Base-by-base conservation (phyloP, 2,113 vertebrate genomes). In the Thunnus maccoyii region DNA sequence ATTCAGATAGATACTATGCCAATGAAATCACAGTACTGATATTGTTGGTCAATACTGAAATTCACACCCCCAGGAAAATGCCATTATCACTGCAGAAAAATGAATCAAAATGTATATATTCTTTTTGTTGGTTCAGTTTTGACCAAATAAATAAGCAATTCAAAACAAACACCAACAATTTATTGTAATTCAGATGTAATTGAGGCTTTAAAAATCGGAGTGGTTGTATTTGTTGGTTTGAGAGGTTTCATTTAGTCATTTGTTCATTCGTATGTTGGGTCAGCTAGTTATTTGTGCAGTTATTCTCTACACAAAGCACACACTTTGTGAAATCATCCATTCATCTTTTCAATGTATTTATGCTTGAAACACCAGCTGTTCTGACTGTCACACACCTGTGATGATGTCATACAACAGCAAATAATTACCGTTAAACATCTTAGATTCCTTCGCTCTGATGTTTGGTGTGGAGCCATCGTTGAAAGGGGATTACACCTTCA, bases 401-500 rank as follows among this genome's bases (percentile, higher is more conserved):
- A 41, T 72, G 52, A 57, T 51, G 51, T 80, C 52, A 72, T 27
- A 11, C 11, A 55, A 20, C 76, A 72, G 67, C 57, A 27, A 47
- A 52, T 54, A 54, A 72, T 72, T 60, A 30, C 8, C 1, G n/a
- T 47, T 36, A 64, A 66, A 18, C 69, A n/a, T 61, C 64, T 44
- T 18, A 52, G 27, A 52, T 60, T 61, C 22, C 4, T 27, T 14
- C 15, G 9, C 48, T 60, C n/a, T 5, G 4, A 41, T 16, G 44
- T 16, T 57, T 41, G 48, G 58, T 3, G 2, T 1, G 3, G 20
- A 44, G 46, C 20, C 10, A 15, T 4, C 0, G 57, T 20, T 27
- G 41, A 63, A 70, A 81, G 50, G 8, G 64, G 57, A 75, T 82
- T 75, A 50, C 57, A 62, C 18, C 15, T 64, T 69, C 55, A 25